Conservation (phyloP, 2,888 invertebrate species). For the Limenitis camilla region DNA sequence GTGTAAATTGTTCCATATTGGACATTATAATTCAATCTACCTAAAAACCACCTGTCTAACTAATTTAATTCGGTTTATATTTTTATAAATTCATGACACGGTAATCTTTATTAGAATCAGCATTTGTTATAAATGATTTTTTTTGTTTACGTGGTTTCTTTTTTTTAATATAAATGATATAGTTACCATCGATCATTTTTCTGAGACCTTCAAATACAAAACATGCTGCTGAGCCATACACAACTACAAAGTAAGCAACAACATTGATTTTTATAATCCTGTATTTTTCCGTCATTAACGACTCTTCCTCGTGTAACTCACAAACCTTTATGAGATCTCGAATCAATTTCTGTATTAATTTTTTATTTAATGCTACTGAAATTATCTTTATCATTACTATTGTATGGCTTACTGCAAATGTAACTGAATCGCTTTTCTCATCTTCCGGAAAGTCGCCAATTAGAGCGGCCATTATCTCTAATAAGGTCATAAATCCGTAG, state of each 20-base stretch:
- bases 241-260: conserved; percentile 39
- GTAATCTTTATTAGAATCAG: too few species aligned
- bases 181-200: conserved; percentile 43
- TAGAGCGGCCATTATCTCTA: conserved; percentile 54
- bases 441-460: conserved; percentile 54
- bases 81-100: too few species aligned
- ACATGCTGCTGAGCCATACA: conserved; percentile 44
- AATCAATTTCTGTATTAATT: conserved; percentile 43
- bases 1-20: too few species aligned
- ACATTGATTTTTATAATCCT: conserved; percentile 53
- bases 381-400: conserved; percentile 55
- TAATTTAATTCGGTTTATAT: too few species aligned
- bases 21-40: too few species aligned
- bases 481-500: conserved; percentile 48
- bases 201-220: conserved; percentile 55
- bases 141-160: neutral
- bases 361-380: conserved; percentile 45
- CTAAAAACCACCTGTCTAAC: too few species aligned
- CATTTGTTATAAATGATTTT: too few species aligned
- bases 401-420: conserved; percentile 57
- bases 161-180: neutral
- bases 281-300: conserved; percentile 44
- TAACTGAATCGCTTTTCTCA: conserved; percentile 53
- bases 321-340: conserved; percentile 46
- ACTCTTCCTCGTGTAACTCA: conserved; percentile 41